Evolutionary conservation across 1,140 invertebrate genomes (phyloP).

Genomic region (Drosophila lini): DNA sequence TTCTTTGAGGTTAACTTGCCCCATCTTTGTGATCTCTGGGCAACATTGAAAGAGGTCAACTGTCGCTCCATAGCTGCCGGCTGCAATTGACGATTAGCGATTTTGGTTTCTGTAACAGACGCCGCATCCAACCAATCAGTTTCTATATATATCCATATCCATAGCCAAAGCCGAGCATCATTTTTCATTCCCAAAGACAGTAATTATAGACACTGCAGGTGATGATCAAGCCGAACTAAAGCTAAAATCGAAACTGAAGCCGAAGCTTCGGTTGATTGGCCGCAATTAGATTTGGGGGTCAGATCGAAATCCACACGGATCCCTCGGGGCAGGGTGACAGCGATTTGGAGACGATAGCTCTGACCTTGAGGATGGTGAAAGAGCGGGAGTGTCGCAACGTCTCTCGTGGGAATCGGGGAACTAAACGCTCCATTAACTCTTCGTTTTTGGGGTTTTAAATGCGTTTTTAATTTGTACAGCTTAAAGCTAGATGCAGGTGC

Average conservation of each 20-base stretch:
- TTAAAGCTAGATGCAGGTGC: constrained; percentile 56
- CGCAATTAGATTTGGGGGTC: constrained; percentile 59
- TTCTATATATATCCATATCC: constrained; percentile 12
- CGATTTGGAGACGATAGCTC: constrained; percentile 45
- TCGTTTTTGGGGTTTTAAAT: constrained; percentile 36
- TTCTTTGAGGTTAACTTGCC: constrained; percentile 14
- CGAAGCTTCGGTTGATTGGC: constrained; percentile 61
- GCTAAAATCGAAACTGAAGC: constrained; percentile 21
- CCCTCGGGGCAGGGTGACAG: constrained; percentile 47
- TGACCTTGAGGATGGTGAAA: constrained; percentile 50
- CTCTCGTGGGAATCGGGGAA: neutral
- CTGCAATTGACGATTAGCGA: constrained; percentile 67
- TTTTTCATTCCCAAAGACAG: constrained; percentile 59
- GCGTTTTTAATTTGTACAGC: constrained; percentile 57
- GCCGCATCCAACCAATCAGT: constrained; percentile 15
- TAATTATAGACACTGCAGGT: constrained; percentile 71
- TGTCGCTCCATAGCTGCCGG: constrained; percentile 43
- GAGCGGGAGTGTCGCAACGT: constrained; percentile 45
- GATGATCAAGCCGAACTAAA: constrained; percentile 53
- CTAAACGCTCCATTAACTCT: neutral
- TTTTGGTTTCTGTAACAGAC: constrained; percentile 53
- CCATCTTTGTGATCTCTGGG: constrained; percentile 36
- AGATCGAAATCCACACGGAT: constrained; percentile 32
- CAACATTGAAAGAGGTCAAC: constrained; percentile 62
- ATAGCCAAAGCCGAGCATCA: constrained; percentile 38